These are phyloP conservation scores for Trogon surrucura DNA, from an alignment of 2,113 vertebrate genomes.

Conservation along the genomic window DNA sequence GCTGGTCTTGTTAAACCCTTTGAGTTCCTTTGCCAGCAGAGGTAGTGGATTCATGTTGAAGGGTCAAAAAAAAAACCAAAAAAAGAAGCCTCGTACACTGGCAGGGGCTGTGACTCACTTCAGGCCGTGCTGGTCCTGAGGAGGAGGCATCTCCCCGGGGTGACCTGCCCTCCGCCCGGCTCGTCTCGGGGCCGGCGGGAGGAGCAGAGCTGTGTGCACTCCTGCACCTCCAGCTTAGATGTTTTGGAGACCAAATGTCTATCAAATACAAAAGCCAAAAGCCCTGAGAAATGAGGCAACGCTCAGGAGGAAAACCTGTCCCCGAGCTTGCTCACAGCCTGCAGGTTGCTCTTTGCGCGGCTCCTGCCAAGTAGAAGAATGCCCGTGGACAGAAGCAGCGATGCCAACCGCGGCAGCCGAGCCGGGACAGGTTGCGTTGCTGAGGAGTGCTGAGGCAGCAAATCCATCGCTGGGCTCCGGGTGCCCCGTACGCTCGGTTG, in stretches of 20 bases:
- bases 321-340: not conserved
- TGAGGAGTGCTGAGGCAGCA: not conserved
- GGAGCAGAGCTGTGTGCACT: not conserved
- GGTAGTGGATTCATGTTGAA: not conserved
- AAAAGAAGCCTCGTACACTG: not conserved
- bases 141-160: not conserved
- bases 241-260: not conserved
- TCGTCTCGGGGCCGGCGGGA: not conserved
- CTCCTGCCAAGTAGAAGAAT: not conserved
- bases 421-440: accelerated
- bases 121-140: accelerated
- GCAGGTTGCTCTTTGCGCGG: accelerated
- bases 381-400: not conserved
- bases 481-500: accelerated
- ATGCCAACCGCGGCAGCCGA: accelerated
- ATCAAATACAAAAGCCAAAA: no score
- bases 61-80: not conserved
- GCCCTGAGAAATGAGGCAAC: not conserved
- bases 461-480: not conserved
- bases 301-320: not conserved
- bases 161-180: no score
- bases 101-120: not conserved
- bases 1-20: not conserved
- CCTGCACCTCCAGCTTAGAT: not conserved
- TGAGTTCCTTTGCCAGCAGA: not conserved